Evolutionary conservation across 2,888 invertebrate genomes (phyloP).

Genomic region (Trichopoda pennipes): DNA sequence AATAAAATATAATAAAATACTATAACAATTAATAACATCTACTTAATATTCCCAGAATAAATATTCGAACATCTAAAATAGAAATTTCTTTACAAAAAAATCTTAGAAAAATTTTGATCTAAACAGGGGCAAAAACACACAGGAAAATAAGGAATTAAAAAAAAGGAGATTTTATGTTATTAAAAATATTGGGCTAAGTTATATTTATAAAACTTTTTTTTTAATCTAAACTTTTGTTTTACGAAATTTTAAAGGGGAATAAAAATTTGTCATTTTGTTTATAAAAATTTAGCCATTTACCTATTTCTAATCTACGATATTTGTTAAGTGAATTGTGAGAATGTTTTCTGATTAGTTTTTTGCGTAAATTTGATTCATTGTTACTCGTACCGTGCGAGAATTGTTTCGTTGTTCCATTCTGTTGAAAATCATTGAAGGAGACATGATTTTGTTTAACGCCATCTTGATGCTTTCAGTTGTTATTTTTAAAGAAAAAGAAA

Average conservation of each 20-base stretch:
- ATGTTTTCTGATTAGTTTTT: constrained; percentile 81
- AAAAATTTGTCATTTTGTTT: constrained; percentile 23
- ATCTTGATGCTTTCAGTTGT: constrained; percentile 84
- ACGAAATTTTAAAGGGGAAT: background rate
- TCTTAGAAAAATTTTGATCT: constrained; percentile 13
- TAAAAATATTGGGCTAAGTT: too few species aligned
- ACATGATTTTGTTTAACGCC: constrained; percentile 91
- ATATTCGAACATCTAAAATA: constrained; percentile 58
- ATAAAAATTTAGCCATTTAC: constrained; percentile 77
- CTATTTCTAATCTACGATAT: constrained; percentile 82
- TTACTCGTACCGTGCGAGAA: constrained; percentile 91
- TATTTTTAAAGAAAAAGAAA: constrained; percentile 3
- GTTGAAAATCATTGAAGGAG: constrained; percentile 93
- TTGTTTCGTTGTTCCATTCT: constrained; percentile 92
- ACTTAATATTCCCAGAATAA: constrained; percentile 16
- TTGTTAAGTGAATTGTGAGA: constrained; percentile 82
- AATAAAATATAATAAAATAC: too few species aligned
- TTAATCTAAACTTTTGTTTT: background rate
- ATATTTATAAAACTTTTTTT: background rate
- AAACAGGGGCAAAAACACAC: background rate
- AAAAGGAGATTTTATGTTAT: too few species aligned
- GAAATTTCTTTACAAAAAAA: constrained; percentile 65
- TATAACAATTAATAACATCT: constrained; percentile 16
- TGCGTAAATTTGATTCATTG: constrained; percentile 85
- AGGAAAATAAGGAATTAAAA: too few species aligned